These are phyloP conservation scores for Choloepus hoffmanni DNA, from an alignment of 2,113 vertebrate genomes.

Conservation along the genomic window DNA sequence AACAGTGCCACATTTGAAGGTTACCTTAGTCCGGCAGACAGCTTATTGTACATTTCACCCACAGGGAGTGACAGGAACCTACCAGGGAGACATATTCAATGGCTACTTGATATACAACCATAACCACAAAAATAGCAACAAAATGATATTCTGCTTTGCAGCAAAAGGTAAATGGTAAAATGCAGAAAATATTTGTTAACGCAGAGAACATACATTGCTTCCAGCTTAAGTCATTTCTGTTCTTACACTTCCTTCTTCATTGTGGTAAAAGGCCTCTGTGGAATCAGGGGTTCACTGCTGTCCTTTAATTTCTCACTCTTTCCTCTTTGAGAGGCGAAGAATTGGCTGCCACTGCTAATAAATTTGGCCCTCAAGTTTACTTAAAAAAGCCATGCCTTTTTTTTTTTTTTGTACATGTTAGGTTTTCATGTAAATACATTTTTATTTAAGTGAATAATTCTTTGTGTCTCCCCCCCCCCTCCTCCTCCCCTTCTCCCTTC, in stretches of 20 bases:
- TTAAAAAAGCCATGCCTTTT: neutral
- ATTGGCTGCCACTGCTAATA: neutral
- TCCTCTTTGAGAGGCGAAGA: neutral
- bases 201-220: neutral
- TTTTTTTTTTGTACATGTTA: neutral
- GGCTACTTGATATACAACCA: no score
- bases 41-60: neutral
- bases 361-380: neutral
- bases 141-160: neutral
- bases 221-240: neutral
- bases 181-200: neutral
- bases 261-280: neutral
- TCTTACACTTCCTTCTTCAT: neutral
- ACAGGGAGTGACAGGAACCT: no score
- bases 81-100: neutral
- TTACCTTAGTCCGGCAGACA: neutral
- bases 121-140: no score
- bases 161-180: neutral
- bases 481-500: no score
- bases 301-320: neutral
- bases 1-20: rapidly evolving
- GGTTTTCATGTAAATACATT: neutral
- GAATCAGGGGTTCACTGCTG: no score
- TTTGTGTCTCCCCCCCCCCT: neutral
- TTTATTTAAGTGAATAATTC: neutral